phyloP scores from a whole-genome alignment of 1,140 invertebrate genomes.

The Pogonomyrmex barbatus region DNA sequence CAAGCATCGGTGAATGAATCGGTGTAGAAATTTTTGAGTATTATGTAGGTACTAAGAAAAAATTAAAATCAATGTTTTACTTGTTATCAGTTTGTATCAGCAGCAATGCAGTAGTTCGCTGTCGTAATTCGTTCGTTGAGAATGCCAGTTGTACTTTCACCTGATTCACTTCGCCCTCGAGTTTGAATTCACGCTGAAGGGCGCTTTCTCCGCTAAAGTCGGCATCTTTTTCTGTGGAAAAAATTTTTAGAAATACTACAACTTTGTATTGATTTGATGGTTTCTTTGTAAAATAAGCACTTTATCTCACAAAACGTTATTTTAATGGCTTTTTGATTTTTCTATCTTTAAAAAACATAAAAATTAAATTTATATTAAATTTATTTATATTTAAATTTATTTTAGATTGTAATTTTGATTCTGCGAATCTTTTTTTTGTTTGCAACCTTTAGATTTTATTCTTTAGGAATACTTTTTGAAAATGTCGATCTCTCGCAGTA shows the following conservation, averaged over 20 bases:
- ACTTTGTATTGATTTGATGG: not conserved
- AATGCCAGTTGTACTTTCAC: constrained; percentile 94
- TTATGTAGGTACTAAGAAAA: not conserved
- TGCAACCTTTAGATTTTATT: not conserved
- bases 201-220: constrained; percentile 95
- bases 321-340: not conserved
- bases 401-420: not conserved
- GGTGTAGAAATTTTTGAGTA: not conserved
- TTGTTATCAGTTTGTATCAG: constrained; percentile 93
- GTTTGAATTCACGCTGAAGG: constrained; percentile 91
- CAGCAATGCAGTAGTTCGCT: constrained; percentile 91
- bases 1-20: not conserved
- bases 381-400: not conserved
- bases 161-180: constrained; percentile 90
- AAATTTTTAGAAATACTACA: constrained; percentile 78
- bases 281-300: not conserved
- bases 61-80: constrained; percentile 83
- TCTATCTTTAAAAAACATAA: not conserved
- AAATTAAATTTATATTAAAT: too few relatives aligned
- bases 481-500: not conserved
- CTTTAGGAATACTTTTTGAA: not conserved
- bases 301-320: not conserved
- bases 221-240: constrained; percentile 92
- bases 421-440: not conserved
- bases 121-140: constrained; percentile 91